These are phyloP conservation scores for Phenganax stokvisi DNA, from an alignment of 92 coral and sea anemone species.

Conservation along the genomic window DNA sequence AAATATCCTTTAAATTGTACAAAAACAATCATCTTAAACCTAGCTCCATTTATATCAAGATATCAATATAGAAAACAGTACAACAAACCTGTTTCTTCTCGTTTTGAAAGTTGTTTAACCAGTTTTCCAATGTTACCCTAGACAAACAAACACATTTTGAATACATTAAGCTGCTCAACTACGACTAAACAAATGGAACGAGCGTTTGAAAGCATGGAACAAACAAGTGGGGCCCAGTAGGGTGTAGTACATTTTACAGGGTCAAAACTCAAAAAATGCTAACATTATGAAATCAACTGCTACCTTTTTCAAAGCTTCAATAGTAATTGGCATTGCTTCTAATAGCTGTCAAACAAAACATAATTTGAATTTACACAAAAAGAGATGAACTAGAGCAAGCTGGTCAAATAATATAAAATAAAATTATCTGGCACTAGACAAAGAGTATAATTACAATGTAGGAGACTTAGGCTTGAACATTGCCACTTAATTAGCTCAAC, in stretches of 20 bases:
- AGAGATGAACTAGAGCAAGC: too few relatives aligned
- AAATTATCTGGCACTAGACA: too few relatives aligned
- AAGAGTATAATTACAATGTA: too few relatives aligned
- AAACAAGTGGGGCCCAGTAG: too few relatives aligned
- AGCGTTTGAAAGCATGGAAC: too few relatives aligned
- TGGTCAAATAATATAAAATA: too few relatives aligned
- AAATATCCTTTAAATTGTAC: too few relatives aligned
- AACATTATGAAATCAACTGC: not conserved
- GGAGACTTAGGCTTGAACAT: too few relatives aligned
- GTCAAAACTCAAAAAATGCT: not conserved
- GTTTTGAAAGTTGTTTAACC: conserved; percentile 74
- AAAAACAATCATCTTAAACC: not conserved
- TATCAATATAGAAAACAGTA: not conserved
- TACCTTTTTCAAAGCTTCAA: conserved; percentile 93
- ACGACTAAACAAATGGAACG: not conserved
- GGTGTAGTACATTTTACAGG: not conserved
- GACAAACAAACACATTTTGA: conserved; percentile 2
- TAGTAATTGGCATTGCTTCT: conserved; percentile 84
- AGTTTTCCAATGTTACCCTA: conserved; percentile 94
- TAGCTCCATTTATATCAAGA: not conserved
- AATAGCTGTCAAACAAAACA: conserved; percentile 50
- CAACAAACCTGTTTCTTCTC: conserved; percentile 75
- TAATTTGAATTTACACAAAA: not conserved
- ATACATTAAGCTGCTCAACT: not conserved
- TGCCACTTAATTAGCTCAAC: too few relatives aligned